Evolutionary conservation across 1,140 invertebrate species (phyloP), one percentile per base, ranked within the genome.

Genomic region (Aphaenogaster floridana): DNA sequence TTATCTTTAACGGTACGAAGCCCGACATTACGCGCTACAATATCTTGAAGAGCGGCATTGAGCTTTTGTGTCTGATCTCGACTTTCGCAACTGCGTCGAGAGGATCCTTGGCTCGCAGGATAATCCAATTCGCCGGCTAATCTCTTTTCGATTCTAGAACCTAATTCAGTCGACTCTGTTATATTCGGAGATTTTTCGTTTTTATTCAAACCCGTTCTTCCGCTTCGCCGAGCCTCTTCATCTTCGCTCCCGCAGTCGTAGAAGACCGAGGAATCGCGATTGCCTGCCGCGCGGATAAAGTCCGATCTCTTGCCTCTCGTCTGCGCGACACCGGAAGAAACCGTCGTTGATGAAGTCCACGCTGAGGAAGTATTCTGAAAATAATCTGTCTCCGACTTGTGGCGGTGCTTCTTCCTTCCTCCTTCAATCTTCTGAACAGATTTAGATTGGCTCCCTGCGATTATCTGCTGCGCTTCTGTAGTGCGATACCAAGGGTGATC

Each of bases 81-180:
- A 48, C 17, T 83, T 39, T 48, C 68, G 69, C 52, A 9, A 48
- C 15, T 74, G 17, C 8, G 54, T 39, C 17, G 80, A 74, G 15
- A 21, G 45, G 45, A 84, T 61, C 57, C 17, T 13, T 28, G 52
- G n/a, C 9, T 59, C 54, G 59, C 54, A 45, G 69, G 34, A 84
- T 84, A 74, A 61, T 74, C n/a, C 42, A 74, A 84, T 63, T 74
- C 54, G 28, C 8, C 69, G 54, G 54, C 45, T 84, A 84, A 84
- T 84, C 80, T 50, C 61, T 84, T 84, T 50, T 50, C 69, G 48
- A 84, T 84, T 63, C 21, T 52, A n/a, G 80, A 21, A 36, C 28
- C 54, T 74, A 64, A 84, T 84, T 74, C 69, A 63, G 39, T 76
- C 42, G 68, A 1, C 15, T 21, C 42, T 13, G 42, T 36, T 54